Conservation (phyloP, 2,888 invertebrate species). For the Epinotia demarniana region DNA sequence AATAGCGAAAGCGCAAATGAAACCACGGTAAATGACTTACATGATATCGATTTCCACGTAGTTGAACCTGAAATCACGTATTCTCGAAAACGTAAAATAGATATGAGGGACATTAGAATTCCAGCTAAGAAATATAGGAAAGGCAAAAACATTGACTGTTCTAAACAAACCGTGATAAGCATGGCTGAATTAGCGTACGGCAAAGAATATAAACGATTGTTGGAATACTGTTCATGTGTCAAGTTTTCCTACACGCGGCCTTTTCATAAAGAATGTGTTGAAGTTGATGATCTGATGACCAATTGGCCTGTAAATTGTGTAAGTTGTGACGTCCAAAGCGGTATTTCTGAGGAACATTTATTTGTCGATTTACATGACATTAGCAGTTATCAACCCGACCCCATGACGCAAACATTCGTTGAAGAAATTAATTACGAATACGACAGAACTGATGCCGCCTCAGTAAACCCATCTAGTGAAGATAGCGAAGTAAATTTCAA, state of each 20-base stretch:
- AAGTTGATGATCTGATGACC: slow-evolving; percentile 60
- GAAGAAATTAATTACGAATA: slow-evolving; percentile 68
- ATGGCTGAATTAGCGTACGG: slow-evolving; percentile 60
- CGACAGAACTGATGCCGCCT: slow-evolving; percentile 49
- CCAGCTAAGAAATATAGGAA: slow-evolving; percentile 61
- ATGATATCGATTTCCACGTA: slow-evolving; percentile 56
- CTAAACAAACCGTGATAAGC: slow-evolving; percentile 59
- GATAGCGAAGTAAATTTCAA: slow-evolving; percentile 73
- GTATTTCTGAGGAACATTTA: slow-evolving; percentile 53
- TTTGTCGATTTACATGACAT: slow-evolving; percentile 57
- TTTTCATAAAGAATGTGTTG: slow-evolving; percentile 70
- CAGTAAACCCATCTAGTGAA: slow-evolving; percentile 53
- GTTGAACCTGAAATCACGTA: slow-evolving; percentile 66
- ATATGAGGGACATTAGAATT: slow-evolving; percentile 53
- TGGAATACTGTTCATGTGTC: slow-evolving; percentile 69
- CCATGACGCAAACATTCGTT: slow-evolving; percentile 62
- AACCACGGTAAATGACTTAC: slow-evolving; percentile 47
- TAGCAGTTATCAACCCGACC: slow-evolving; percentile 53
- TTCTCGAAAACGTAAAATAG: slow-evolving; percentile 66
- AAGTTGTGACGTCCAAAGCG: slow-evolving; percentile 44
- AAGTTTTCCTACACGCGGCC: slow-evolving; percentile 74
- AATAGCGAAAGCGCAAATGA: slow-evolving; percentile 42
- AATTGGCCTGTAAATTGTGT: slow-evolving; percentile 67
- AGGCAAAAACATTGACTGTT: slow-evolving; percentile 73
- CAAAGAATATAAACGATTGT: slow-evolving; percentile 66